These are phyloP conservation scores for Drosophila obscura DNA, from an alignment of 1,140 invertebrate genomes.

Conservation along the genomic window DNA sequence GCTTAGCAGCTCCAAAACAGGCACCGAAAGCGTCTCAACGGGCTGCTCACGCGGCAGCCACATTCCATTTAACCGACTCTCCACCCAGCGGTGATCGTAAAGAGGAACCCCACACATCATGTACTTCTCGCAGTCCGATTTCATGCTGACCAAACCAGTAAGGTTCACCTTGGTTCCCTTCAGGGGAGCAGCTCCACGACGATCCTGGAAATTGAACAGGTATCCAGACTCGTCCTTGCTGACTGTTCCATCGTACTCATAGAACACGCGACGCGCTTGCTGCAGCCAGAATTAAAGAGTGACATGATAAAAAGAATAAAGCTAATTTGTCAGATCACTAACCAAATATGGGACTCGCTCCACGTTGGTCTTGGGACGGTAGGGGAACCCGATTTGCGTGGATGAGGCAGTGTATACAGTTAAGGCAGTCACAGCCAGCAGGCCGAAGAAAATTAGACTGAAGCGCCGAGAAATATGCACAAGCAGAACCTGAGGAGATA, in stretches of 20 bases:
- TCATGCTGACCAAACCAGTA: constrained; percentile 85
- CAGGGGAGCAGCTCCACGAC: constrained; percentile 87
- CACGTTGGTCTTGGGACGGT: constrained; percentile 87
- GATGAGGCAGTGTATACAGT: constrained; percentile 86
- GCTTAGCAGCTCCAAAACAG: constrained; percentile 22
- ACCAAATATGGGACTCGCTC: constrained; percentile 88
- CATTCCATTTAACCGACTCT: constrained; percentile 10
- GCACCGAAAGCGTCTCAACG: constrained; percentile 27
- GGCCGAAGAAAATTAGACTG: constrained; percentile 35
- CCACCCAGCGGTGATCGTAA: constrained; percentile 74
- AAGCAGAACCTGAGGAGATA: constrained; percentile 23
- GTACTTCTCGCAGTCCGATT: constrained; percentile 86
- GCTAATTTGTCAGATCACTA: not conserved
- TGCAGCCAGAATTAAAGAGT: constrained; percentile 57
- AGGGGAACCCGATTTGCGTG: constrained; percentile 90
- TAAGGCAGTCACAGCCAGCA: constrained; percentile 84
- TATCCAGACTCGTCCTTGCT: constrained; percentile 87
- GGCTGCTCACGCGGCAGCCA: constrained; percentile 59
- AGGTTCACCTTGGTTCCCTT: constrained; percentile 66
- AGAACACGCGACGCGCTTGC: constrained; percentile 87
- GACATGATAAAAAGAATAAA: too few species aligned
- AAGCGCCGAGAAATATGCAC: constrained; percentile 67
- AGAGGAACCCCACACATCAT: constrained; percentile 91
- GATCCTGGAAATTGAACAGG: constrained; percentile 89
- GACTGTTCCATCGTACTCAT: constrained; percentile 85